Evolutionary conservation across 2,113 vertebrate species (phyloP).

Genomic region (Genyomyrus donnyi): DNA sequence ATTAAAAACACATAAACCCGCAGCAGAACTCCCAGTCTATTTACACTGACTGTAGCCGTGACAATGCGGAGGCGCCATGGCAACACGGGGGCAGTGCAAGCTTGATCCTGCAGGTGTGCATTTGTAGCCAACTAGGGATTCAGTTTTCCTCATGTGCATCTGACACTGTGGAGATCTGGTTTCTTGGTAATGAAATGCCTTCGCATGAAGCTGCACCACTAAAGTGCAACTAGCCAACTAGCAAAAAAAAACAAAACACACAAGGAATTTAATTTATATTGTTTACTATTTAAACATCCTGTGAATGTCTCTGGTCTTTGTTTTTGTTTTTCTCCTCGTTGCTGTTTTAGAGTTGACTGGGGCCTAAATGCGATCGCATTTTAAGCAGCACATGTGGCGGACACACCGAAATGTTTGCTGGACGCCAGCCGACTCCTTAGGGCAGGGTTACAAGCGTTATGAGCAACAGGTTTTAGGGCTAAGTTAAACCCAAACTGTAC

Average conservation of each 20-base stretch:
- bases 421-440: background rate
- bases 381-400: background rate
- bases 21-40: conserved; percentile 24
- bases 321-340: background rate
- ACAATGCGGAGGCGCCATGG: conserved; percentile 25
- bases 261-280: background rate
- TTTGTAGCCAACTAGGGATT: background rate
- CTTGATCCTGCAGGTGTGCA: conserved; percentile 7
- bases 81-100: background rate
- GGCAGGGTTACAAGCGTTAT: background rate
- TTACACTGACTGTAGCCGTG: conserved; percentile 26
- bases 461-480: background rate
- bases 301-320: background rate
- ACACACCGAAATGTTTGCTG: background rate
- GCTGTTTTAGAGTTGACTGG: background rate
- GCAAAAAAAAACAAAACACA: background rate
- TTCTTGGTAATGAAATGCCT: background rate
- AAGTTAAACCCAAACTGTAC: background rate
- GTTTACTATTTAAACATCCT: background rate
- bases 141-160: background rate
- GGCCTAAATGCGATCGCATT: background rate
- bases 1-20: conserved; percentile 39
- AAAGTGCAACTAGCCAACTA: background rate
- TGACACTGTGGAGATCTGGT: background rate
- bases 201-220: background rate